Conservation (phyloP, 2,888 invertebrate genomes). For the Alentia gelatinosa region DNA sequence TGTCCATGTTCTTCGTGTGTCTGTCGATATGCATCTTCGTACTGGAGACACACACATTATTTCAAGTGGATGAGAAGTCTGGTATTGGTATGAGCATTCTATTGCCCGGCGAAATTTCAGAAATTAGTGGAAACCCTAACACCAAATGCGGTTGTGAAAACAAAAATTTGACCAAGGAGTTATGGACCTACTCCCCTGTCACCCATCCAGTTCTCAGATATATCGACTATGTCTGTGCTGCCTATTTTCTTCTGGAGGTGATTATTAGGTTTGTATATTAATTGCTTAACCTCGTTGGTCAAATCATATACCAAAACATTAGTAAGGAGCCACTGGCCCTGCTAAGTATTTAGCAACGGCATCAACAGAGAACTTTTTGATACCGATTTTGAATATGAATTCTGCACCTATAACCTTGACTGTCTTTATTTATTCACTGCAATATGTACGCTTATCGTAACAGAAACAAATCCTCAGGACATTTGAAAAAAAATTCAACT, state of each 20-base stretch:
- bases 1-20: conserved; percentile 78
- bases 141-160: background rate
- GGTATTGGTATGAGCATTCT: conserved; percentile 52
- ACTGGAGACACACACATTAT: conserved; percentile 76
- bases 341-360: no score
- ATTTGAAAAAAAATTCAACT: no score
- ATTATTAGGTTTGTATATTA: conserved; percentile 61
- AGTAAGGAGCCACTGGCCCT: no score
- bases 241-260: conserved; percentile 76
- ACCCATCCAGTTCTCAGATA: conserved; percentile 73
- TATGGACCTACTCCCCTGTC: conserved; percentile 27
- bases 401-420: no score
- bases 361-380: no score
- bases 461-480: no score
- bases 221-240: conserved; percentile 74
- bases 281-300: no score
- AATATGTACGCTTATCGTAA: no score
- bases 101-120: conserved; percentile 21
- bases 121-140: conserved; percentile 35
- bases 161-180: background rate
- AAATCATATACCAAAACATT: no score
- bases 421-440: no score
- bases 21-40: conserved; percentile 78
- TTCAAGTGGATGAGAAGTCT: conserved; percentile 68
- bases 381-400: no score